These are phyloP conservation scores for Haliclona indistincta DNA, from an alignment of 37 sponge, comb jelly and placozoan genomes.

Conservation along the genomic window DNA sequence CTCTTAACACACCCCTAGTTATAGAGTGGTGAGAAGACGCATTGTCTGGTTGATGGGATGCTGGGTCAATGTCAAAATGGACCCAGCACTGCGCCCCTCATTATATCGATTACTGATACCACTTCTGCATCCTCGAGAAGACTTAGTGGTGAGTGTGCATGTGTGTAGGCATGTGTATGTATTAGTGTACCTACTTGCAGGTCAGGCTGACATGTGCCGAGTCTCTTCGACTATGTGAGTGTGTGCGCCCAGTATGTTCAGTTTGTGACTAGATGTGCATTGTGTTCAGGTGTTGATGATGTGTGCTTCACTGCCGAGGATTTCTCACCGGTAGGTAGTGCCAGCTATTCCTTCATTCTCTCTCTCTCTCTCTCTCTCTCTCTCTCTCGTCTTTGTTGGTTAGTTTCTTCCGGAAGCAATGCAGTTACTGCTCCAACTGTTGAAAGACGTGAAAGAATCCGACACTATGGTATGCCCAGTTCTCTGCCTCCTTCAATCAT, in stretches of 20 bases:
- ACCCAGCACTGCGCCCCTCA: conserved; percentile 56
- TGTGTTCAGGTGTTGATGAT: conserved; percentile 64
- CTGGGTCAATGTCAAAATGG: conserved; percentile 85
- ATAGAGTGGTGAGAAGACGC: conserved; percentile 62
- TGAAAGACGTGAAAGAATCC: conserved; percentile 28
- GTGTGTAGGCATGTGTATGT: conserved; percentile 12
- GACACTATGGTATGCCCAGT: conserved; percentile 58
- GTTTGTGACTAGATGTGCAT: not conserved
- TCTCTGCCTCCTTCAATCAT: not conserved
- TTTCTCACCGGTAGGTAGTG: conserved; percentile 72
- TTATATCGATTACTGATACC: conserved; percentile 56
- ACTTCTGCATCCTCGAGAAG: conserved; percentile 53
- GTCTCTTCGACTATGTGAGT: conserved; percentile 34
- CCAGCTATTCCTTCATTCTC: not conserved
- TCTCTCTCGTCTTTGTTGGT: not conserved
- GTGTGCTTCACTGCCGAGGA: conserved; percentile 47
- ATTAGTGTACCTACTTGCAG: conserved; percentile 28
- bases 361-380: not conserved
- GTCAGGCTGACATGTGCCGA: conserved; percentile 55
- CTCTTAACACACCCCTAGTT: conserved; percentile 33
- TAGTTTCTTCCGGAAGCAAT: conserved; percentile 59
- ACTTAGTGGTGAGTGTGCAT: conserved; percentile 69
- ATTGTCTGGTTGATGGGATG: conserved; percentile 79
- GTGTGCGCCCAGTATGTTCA: not conserved
- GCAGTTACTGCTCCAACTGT: conserved; percentile 47